Evolutionary conservation across 1,140 invertebrate species (phyloP).

Genomic region (Plectrocnemia conspersa): DNA sequence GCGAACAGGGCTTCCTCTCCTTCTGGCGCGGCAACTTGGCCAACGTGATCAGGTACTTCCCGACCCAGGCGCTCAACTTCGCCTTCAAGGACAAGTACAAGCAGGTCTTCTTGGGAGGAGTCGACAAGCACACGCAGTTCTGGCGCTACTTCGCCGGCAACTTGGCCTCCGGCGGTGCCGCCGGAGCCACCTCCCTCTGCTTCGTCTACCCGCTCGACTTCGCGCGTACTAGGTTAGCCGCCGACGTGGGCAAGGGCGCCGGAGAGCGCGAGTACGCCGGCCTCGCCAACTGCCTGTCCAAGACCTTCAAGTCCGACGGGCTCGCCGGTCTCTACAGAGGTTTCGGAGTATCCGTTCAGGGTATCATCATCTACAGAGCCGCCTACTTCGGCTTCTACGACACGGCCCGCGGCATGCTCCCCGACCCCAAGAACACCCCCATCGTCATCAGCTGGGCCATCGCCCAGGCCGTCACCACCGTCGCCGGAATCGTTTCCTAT

Average conservation of each 20-base stretch:
- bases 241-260: slow-evolving; percentile 78
- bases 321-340: slow-evolving; percentile 84
- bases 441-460: slow-evolving; percentile 83
- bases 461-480: slow-evolving; percentile 81
- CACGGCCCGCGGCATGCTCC: slow-evolving; percentile 80
- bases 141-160: slow-evolving; percentile 83
- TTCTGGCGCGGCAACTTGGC: slow-evolving; percentile 95
- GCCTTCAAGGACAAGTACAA: slow-evolving; percentile 93
- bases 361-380: slow-evolving; percentile 85
- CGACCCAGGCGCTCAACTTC: slow-evolving; percentile 93
- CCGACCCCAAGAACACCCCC: slow-evolving; percentile 79
- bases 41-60: slow-evolving; percentile 91
- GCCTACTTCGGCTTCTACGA: slow-evolving; percentile 95
- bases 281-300: slow-evolving; percentile 78
- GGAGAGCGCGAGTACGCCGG: slow-evolving; percentile 82
- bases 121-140: slow-evolving; percentile 84
- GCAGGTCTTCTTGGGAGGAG: slow-evolving; percentile 73
- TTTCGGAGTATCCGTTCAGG: slow-evolving; percentile 88
- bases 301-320: slow-evolving; percentile 87
- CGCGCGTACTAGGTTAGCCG: slow-evolving; percentile 86
- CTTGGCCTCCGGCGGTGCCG: slow-evolving; percentile 88
- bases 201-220: slow-evolving; percentile 96
- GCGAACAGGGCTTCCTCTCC: slow-evolving; percentile 79
- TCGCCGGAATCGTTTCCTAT: slow-evolving; percentile 86
- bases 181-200: slow-evolving; percentile 87